Percentiles rank a stretch among this genome's conserved stretches.
Conservation (phyloP, 2,888 invertebrate genomes). For the Phania funesta region DNA sequence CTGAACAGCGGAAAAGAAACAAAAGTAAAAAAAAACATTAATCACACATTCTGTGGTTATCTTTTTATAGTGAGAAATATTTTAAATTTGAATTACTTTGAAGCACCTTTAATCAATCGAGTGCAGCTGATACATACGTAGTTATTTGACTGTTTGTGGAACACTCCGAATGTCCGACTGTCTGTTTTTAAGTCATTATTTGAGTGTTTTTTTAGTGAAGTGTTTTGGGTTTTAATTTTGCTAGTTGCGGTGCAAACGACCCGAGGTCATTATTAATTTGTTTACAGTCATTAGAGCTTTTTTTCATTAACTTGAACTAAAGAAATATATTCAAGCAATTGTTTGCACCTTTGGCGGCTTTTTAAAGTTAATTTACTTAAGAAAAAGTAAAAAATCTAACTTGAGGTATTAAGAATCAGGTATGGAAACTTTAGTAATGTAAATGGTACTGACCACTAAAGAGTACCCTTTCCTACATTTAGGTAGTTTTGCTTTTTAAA, state of each 20-base stretch:
- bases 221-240: background rate
- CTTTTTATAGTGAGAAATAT: no score
- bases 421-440: no score
- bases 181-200: background rate
- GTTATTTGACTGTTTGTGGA: background rate
- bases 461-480: no score
- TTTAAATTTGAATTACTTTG: no score
- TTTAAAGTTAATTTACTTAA: conserved; percentile 31
- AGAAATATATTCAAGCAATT: conserved; percentile 48
- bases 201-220: background rate
- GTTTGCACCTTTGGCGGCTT: conserved; percentile 48
- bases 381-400: no score
- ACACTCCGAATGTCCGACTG: background rate
- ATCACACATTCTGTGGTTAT: no score
- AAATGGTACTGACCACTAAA: no score
- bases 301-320: conserved; percentile 9
- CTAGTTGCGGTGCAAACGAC: background rate
- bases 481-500: no score
- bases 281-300: conserved; percentile 30
- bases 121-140: background rate
- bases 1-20: no score
- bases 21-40: no score
- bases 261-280: conserved; percentile 42
- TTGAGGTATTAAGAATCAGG: no score
- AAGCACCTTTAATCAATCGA: no score